A percentile compares a stretch with the other conserved stretches of the same genome.
Evolutionary conservation across 2,113 vertebrate species (phyloP).

Genomic region (Takifugu flavidus): DNA sequence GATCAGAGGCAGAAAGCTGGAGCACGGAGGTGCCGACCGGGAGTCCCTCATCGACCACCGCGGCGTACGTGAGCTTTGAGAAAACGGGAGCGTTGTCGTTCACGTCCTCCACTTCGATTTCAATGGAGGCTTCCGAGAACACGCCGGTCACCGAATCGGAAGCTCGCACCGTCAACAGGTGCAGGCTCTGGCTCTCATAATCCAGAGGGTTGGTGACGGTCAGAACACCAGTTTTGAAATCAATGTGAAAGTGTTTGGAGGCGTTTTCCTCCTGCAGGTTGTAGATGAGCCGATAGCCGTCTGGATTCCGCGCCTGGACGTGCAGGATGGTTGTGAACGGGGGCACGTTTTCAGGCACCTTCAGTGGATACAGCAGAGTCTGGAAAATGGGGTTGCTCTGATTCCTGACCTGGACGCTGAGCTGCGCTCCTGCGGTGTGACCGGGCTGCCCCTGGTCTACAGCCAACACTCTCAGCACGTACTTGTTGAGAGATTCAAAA

Average conservation of each 20-base stretch:
- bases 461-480: conserved; percentile 83
- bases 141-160: conserved; percentile 88
- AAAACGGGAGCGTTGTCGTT: conserved; percentile 91
- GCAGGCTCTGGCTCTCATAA: conserved; percentile 81
- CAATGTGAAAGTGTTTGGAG: conserved; percentile 82
- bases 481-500: conserved; percentile 88
- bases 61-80: conserved; percentile 74
- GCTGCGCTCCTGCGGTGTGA: conserved; percentile 74
- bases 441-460: conserved; percentile 81
- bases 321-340: conserved; percentile 89
- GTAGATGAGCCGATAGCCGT: conserved; percentile 93
- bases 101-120: conserved; percentile 89
- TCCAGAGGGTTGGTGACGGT: conserved; percentile 87
- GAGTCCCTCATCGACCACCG: conserved; percentile 79
- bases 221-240: conserved; percentile 92
- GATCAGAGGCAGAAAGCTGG: conserved; percentile 82
- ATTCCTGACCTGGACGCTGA: conserved; percentile 88
- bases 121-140: conserved; percentile 87
- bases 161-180: conserved; percentile 84
- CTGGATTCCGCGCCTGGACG: conserved; percentile 92
- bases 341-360: conserved; percentile 88
- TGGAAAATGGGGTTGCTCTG: conserved; percentile 92
- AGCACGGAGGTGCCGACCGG: conserved; percentile 82
- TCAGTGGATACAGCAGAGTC: conserved; percentile 86
- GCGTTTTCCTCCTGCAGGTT: conserved; percentile 87